phyloP scores from a whole-genome alignment of 2,888 invertebrate genomes.

The Nipponacmea schrenckii region DNA sequence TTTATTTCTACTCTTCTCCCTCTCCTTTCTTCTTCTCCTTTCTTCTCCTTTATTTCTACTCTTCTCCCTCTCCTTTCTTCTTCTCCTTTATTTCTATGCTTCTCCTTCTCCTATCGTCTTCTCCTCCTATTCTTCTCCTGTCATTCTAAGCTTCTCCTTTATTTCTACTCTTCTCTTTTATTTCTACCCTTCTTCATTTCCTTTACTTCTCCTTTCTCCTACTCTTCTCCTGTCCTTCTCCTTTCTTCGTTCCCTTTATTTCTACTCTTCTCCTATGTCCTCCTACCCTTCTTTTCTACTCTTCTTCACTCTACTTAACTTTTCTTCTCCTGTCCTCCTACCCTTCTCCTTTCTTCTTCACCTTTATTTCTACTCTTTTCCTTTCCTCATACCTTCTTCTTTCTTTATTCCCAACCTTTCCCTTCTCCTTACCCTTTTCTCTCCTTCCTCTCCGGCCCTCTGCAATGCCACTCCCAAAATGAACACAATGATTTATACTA shows the following conservation, averaged over 20 bases:
- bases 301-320: background rate
- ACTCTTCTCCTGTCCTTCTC: background rate
- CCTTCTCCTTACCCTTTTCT: background rate
- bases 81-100: background rate
- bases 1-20: background rate
- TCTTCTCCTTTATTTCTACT: background rate
- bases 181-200: background rate
- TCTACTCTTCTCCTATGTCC: background rate
- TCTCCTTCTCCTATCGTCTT: background rate
- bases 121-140: background rate
- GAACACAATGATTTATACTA: too few species aligned
- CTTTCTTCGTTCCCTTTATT: background rate
- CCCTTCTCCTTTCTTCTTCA: background rate
- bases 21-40: background rate
- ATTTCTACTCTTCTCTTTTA: fast-evolving
- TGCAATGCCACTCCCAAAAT: too few species aligned
- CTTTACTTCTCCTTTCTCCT: background rate
- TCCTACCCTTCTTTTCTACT: background rate
- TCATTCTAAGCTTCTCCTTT: background rate
- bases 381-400: background rate
- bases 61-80: background rate
- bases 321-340: background rate
- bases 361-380: fast-evolving
- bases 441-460: background rate
- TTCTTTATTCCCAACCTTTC: background rate